phyloP scores from a whole-genome alignment of 1,140 invertebrate species.

The Drosophila watanabei region DNA sequence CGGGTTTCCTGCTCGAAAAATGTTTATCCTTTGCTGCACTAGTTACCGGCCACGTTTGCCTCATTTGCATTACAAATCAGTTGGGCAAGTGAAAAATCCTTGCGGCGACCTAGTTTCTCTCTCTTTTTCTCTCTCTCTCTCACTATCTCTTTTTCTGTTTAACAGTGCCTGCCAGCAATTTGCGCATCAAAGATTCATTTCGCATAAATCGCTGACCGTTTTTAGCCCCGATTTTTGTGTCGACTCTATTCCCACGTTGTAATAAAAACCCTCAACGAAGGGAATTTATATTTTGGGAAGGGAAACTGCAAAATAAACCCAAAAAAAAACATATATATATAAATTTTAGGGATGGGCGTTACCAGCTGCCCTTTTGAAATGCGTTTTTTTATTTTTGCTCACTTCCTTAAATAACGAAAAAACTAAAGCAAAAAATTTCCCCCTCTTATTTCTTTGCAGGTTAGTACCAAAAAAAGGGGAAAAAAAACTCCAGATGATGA shows the following conservation, averaged over 20 bases:
- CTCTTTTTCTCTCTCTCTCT: not conserved
- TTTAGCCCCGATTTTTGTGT: slow-evolving; percentile 23
- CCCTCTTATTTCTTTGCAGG: slow-evolving; percentile 62
- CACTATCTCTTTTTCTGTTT: not conserved
- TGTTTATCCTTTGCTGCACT: slow-evolving; percentile 66
- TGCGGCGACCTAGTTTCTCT: slow-evolving; percentile 67
- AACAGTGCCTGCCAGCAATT: slow-evolving; percentile 59
- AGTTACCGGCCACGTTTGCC: slow-evolving; percentile 60
- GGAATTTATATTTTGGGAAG: slow-evolving; percentile 12
- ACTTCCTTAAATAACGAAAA: slow-evolving; percentile 14
- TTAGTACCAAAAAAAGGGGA: slow-evolving; percentile 67
- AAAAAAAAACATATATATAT: slow-evolving; percentile 15
- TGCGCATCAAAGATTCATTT: slow-evolving; percentile 65
- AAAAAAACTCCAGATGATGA: slow-evolving; percentile 50
- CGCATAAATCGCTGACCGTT: slow-evolving; percentile 65
- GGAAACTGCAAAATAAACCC: not conserved
- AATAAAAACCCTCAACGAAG: slow-evolving; percentile 54
- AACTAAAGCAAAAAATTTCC: slow-evolving; percentile 47
- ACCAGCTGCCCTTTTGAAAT: slow-evolving; percentile 63
- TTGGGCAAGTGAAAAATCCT: slow-evolving; percentile 70
- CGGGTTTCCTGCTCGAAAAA: slow-evolving; percentile 14
- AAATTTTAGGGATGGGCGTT: slow-evolving; percentile 18
- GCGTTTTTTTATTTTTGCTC: slow-evolving; percentile 44
- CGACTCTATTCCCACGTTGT: slow-evolving; percentile 64
- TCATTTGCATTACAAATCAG: slow-evolving; percentile 83